phyloP scores from a whole-genome alignment of 2,888 invertebrate genomes.

The Lysandra bellargus region DNA sequence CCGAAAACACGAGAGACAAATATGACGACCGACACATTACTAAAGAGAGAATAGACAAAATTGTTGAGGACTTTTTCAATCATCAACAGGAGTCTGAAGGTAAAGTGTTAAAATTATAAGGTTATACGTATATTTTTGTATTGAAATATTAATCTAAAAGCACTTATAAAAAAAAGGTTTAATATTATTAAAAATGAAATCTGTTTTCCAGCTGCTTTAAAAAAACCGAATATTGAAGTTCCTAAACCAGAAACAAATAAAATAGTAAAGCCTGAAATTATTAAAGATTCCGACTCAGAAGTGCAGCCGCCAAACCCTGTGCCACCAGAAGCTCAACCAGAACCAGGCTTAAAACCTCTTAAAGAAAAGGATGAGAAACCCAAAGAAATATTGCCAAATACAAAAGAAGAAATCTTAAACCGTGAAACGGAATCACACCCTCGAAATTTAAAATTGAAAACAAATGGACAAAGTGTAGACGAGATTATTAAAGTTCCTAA shows the following conservation, averaged over 20 bases:
- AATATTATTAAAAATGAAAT: not conserved
- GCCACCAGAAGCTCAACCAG: slow-evolving; percentile 66
- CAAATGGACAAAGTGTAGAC: slow-evolving; percentile 49
- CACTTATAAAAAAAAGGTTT: not conserved
- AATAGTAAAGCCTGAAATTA: slow-evolving; percentile 46
- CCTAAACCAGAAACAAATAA: slow-evolving; percentile 45
- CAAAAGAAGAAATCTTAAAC: slow-evolving; percentile 47
- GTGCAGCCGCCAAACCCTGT: slow-evolving; percentile 72
- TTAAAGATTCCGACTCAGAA: slow-evolving; percentile 69
- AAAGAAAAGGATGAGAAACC: slow-evolving; percentile 55
- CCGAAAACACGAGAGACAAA: slow-evolving; percentile 73
- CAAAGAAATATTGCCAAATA: slow-evolving; percentile 53
- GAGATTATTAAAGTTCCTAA: slow-evolving; percentile 48
- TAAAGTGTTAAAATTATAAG: slow-evolving; percentile 35
- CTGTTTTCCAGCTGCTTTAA: slow-evolving; percentile 50
- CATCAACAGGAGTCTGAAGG: slow-evolving; percentile 56
- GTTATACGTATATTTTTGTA: too few species aligned
- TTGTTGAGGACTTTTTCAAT: slow-evolving; percentile 72
- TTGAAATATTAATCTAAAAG: not conserved
- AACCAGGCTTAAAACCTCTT: slow-evolving; percentile 52
- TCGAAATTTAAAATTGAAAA: slow-evolving; percentile 58
- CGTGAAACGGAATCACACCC: slow-evolving; percentile 61
- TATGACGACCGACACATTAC: slow-evolving; percentile 66
- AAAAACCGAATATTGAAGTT: slow-evolving; percentile 48
- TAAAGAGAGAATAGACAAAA: slow-evolving; percentile 66